Conservation (phyloP, 2,113 vertebrate species). For the Caretta caretta region DNA sequence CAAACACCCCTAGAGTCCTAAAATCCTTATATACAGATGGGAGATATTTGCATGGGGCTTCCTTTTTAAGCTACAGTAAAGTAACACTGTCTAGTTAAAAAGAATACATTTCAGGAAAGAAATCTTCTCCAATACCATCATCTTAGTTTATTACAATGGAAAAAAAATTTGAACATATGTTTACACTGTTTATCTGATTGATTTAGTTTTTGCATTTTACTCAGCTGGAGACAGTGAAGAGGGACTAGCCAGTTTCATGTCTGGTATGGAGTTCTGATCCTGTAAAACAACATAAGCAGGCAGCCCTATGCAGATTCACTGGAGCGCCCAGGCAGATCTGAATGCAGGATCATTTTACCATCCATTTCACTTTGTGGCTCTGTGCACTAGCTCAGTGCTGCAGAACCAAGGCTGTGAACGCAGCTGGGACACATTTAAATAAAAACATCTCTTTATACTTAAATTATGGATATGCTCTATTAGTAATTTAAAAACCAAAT, state of each 20-base stretch:
- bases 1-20: background rate
- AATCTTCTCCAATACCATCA: background rate
- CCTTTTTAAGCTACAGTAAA: rapidly evolving
- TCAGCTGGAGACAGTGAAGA: background rate
- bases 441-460: background rate
- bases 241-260: background rate
- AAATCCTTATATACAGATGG: background rate
- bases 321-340: background rate
- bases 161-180: background rate
- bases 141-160: background rate
- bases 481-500: slow-evolving; percentile 20
- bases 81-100: background rate
- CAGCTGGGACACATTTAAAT: background rate
- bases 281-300: background rate
- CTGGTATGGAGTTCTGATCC: background rate
- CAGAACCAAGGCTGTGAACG: rapidly evolving
- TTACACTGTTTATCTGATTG: background rate
- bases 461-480: background rate
- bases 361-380: background rate
- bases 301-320: background rate
- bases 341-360: background rate
- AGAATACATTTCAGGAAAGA: background rate
- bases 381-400: background rate
- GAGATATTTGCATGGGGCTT: rapidly evolving
- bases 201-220: background rate